These are phyloP conservation scores for Illadopsis cleaveri DNA, from an alignment of 2,113 vertebrate genomes.

Conservation along the genomic window DNA sequence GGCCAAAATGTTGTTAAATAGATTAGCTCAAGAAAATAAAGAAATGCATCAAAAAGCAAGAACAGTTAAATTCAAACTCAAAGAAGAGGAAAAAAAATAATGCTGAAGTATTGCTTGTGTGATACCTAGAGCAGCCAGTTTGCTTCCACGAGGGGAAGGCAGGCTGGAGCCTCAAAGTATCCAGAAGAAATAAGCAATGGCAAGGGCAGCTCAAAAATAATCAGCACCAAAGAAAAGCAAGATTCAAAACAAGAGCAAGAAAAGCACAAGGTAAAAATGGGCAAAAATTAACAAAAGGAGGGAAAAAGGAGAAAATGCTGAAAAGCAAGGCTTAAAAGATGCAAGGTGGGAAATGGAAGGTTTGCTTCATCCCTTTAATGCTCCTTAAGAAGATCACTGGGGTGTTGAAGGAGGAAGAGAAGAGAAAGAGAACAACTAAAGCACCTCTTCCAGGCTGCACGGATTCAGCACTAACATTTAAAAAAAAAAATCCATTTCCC, in stretches of 20 bases:
- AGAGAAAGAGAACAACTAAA: neutral
- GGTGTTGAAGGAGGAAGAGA: neutral
- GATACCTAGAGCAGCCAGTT: conserved; percentile 38
- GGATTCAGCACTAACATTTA: neutral
- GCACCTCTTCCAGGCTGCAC: neutral
- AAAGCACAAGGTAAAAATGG: conserved; percentile 66
- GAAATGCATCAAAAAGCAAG: conserved; percentile 62
- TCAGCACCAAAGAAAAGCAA: conserved; percentile 50
- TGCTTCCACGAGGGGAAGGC: conserved; percentile 30
- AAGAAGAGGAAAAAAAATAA: conserved; percentile 52
- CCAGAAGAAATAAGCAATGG: conserved; percentile 44
- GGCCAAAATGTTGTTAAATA: conserved; percentile 67
- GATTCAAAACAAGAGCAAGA: conserved; percentile 57
- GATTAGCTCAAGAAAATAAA: conserved; percentile 60
- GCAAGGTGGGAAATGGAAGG: conserved; percentile 34
- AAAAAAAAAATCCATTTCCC: conserved; percentile 41
- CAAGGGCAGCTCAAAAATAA: conserved; percentile 56
- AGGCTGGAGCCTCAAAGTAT: conserved; percentile 37
- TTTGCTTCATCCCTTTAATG: neutral
- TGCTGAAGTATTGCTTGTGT: conserved; percentile 2
- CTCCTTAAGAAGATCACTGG: conserved; percentile 1
- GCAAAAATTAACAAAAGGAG: conserved; percentile 56
- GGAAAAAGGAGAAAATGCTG: conserved; percentile 16
- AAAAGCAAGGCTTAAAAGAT: conserved; percentile 73
- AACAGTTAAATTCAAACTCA: conserved; percentile 63